Evolutionary conservation across 2,113 vertebrate genomes (phyloP), one percentile per base, ranked within the genome.

Genomic region (Zonotrichia leucophrys): DNA sequence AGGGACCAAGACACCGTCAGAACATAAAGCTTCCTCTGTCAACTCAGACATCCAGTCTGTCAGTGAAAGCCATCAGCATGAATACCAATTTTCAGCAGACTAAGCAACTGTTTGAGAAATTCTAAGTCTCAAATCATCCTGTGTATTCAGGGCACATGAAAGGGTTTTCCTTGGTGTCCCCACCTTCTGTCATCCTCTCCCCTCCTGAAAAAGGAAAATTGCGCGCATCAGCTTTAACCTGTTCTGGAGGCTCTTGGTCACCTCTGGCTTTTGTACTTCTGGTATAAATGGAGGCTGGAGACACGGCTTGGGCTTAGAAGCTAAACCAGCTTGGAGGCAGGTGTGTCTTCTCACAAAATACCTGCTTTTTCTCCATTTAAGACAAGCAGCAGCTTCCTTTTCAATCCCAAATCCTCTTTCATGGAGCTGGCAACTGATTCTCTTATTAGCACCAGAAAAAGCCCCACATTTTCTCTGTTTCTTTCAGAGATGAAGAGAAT

Each of bases 211-310:
- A 52, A 66, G 35, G 12, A 22, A 13, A 49, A 27, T 41, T 21
- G 10, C 3, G 5, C 12, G 7, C 42, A 18, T 9, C 41, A 66
- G 11, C 23, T n/a, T 20, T 10, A 17, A 27, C 0, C 0, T 9
- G 3, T 60, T 87, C 23, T 73, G 33, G 35, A 39, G 39, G 28
- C 39, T 39, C 39, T 83, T 39, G n/a, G 23, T 75, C 23, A 39
- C 28, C 31, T 83, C 47, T 49, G 24, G 39, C 13, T 74, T 55
- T 55, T 52, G 16, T 35, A 22, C 20, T 55, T 50, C 19, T 66
- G 28, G 10, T 30, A 7, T 15, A 50, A 8, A 22, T 37, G 27
- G 25, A 50, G 47, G 8, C 72, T 76, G 58, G 47, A 63, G n/a
- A 37, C 7, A 3, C 5, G 39, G 33, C 53, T 83, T 3, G 5